phyloP scores from a whole-genome alignment of 2,797 vertebrate species.

The Rousettus madagascariensis region DNA sequence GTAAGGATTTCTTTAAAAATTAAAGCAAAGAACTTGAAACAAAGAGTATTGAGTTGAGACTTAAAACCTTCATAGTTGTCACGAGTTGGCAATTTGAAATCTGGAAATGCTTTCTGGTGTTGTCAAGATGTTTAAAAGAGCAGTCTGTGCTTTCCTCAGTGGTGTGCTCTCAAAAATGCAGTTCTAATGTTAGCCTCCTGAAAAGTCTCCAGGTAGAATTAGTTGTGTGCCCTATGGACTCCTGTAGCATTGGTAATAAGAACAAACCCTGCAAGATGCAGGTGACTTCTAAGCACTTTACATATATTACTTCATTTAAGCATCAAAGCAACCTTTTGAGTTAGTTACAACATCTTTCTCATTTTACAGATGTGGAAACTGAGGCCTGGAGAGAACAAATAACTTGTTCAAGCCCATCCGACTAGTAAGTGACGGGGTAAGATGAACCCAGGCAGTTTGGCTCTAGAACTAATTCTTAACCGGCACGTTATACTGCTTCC shows the following conservation, averaged over 20 bases:
- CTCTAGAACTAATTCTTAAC: not conserved
- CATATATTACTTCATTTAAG: not conserved
- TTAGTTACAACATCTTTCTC: not conserved
- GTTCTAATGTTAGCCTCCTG: not conserved
- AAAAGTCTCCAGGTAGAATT: not conserved
- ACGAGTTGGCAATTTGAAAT: not conserved
- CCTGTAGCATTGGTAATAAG: not conserved
- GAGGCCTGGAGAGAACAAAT: not conserved
- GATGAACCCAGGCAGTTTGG: not conserved
- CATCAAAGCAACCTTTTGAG: not conserved
- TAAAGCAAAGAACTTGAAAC: not conserved
- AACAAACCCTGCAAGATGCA: not conserved
- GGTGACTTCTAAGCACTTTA: not conserved
- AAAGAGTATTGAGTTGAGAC: not conserved
- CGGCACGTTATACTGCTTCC: rapidly evolving
- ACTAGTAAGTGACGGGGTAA: not conserved
- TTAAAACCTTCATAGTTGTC: not conserved
- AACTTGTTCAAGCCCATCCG: not conserved
- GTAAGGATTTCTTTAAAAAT: not conserved
- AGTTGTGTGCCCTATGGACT: not conserved
- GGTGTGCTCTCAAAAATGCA: not conserved
- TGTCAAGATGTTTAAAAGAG: not conserved
- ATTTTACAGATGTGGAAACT: not conserved
- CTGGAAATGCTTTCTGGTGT: not conserved
- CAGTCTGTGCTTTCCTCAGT: not conserved